Evolutionary conservation across 2,113 vertebrate species (phyloP).

Genomic region (Oenanthe oenanthe): DNA sequence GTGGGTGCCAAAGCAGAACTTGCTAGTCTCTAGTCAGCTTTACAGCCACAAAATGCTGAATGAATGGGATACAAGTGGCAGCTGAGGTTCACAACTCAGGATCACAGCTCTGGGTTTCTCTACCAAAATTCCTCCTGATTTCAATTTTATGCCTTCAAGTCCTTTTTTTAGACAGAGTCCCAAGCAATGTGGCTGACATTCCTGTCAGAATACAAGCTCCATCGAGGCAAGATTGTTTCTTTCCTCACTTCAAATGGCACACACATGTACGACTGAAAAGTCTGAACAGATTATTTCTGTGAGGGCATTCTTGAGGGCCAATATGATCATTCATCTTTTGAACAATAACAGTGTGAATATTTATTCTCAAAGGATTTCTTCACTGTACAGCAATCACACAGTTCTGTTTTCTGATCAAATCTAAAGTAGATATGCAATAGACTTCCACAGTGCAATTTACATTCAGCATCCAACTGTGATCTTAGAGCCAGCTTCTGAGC

Average conservation of each 20-base stretch:
- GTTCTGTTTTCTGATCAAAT: not conserved
- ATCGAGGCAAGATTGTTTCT: not conserved
- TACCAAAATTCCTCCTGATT: constrained; percentile 38
- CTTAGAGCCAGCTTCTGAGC: not conserved
- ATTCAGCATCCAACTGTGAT: not conserved
- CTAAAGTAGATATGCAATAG: not conserved
- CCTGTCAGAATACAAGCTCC: constrained; percentile 27
- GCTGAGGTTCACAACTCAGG: constrained; percentile 62
- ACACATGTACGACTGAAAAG: not conserved
- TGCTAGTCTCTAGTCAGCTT: constrained; percentile 61
- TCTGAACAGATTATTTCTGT: not conserved
- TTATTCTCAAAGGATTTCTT: not conserved
- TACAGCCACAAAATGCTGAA: constrained; percentile 55
- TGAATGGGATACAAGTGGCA: constrained; percentile 55
- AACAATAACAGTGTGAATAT: not conserved
- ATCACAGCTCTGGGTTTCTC: constrained; percentile 30
- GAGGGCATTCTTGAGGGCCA: not conserved
- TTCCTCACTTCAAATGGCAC: not conserved
- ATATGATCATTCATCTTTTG: not conserved
- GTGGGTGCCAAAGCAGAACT: constrained; percentile 58
- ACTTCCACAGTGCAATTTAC: not conserved
- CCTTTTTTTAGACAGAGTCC: constrained; percentile 32
- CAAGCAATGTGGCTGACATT: not conserved
- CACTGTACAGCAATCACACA: not conserved
- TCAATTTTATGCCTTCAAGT: constrained; percentile 41